Evolutionary conservation across 2,888 invertebrate genomes (phyloP).

Genomic region (Artemia sp.): DNA sequence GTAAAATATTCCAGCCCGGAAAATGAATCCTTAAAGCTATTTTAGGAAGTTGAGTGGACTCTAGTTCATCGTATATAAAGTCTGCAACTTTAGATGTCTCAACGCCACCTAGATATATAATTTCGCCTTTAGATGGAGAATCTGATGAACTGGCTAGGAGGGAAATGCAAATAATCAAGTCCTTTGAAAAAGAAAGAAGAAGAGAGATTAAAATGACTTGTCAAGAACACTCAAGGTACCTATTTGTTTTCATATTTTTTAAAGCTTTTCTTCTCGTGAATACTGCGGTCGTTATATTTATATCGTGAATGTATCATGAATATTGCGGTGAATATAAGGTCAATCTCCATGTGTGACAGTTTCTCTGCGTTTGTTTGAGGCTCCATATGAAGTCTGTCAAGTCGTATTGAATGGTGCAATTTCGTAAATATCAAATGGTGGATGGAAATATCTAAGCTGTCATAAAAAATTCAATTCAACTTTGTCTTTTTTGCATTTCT

Average conservation of each 20-base stretch:
- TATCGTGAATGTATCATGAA: too few relatives aligned
- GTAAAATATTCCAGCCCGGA: too few relatives aligned
- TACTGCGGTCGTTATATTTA: background rate
- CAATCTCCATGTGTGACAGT: background rate
- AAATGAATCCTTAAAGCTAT: too few relatives aligned
- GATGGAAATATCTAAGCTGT: background rate
- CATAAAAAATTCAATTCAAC: background rate
- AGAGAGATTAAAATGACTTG: constrained; percentile 38
- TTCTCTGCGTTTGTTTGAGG: background rate
- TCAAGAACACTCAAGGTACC: constrained; percentile 2
- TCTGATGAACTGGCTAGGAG: constrained; percentile 55
- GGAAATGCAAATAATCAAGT: constrained; percentile 46
- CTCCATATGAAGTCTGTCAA: background rate
- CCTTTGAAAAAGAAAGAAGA: constrained; percentile 49
- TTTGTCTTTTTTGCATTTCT: too few relatives aligned
- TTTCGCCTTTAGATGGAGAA: constrained; percentile 37
- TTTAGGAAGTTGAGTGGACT: too few relatives aligned
- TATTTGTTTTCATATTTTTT: background rate
- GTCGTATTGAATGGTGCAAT: background rate
- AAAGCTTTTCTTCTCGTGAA: background rate
- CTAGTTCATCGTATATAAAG: too few relatives aligned
- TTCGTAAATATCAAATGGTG: background rate
- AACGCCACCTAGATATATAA: background rate
- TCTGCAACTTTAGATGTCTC: background rate
- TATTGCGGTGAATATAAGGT: too few relatives aligned